These are phyloP conservation scores for Rotaria socialis DNA, from an alignment of 2,888 invertebrate genomes.

Conservation along the genomic window DNA sequence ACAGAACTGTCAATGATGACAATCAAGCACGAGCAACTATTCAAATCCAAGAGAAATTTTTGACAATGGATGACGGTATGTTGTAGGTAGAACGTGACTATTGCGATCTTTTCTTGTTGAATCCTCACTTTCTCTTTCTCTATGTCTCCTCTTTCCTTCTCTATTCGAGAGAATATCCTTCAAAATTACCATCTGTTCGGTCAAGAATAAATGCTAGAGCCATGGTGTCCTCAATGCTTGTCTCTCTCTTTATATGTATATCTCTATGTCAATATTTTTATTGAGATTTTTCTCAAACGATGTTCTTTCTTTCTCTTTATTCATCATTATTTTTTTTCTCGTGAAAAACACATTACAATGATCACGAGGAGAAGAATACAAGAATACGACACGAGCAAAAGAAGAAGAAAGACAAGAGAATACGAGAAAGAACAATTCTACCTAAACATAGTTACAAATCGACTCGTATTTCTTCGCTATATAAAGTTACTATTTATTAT, in stretches of 20 bases:
- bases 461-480: not conserved
- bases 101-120: not conserved
- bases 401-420: not conserved
- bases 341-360: not conserved
- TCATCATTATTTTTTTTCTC: not conserved
- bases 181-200: slow-evolving; percentile 26
- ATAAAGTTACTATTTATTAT: not conserved
- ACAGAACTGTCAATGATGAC: not conserved
- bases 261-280: slow-evolving; percentile 24
- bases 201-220: not conserved
- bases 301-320: not conserved
- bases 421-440: not conserved
- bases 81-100: slow-evolving; percentile 19
- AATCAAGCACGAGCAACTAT: not conserved
- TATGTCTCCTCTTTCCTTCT: not conserved
- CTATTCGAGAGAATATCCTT: not conserved
- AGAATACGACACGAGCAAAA: not conserved
- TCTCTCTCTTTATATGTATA: not conserved
- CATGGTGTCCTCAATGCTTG: not conserved
- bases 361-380: not conserved
- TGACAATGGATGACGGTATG: not conserved
- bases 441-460: not conserved
- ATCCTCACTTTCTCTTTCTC: not conserved
- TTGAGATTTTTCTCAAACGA: slow-evolving; percentile 13
- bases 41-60: not conserved